Conservation (phyloP, 2,888 invertebrate genomes). For the Teleogryllus oceanicus region DNA sequence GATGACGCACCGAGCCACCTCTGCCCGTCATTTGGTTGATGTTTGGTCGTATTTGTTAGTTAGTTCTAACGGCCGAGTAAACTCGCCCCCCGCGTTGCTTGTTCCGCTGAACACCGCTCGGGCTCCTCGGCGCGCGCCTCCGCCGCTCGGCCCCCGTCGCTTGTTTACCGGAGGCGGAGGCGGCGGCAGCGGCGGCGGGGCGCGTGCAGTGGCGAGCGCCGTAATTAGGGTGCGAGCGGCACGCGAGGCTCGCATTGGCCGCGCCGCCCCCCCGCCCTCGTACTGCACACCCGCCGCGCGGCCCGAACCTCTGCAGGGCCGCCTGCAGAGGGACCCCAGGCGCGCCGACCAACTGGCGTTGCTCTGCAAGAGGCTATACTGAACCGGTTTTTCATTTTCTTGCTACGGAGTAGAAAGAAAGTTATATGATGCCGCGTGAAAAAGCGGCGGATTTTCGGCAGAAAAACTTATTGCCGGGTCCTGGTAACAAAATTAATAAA, state of each 20-base stretch:
- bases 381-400: neutral
- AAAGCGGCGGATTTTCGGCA: no score
- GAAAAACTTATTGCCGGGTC: no score
- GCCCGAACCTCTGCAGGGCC: neutral
- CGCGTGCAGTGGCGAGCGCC: neutral
- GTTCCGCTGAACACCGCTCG: no score
- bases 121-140: no score
- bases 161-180: neutral
- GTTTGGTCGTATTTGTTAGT: no score
- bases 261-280: neutral
- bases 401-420: no score
- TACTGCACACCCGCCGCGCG: neutral
- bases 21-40: no score
- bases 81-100: no score
- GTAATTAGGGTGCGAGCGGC: constrained; percentile 10
- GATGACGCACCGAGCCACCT: no score
- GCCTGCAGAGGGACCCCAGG: neutral
- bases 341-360: neutral
- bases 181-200: neutral
- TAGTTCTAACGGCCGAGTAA: no score
- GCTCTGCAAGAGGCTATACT: neutral
- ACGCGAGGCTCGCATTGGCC: neutral
- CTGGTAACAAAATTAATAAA: no score
- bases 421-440: no score
- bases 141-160: neutral